These are phyloP conservation scores for Onychomys torridus DNA, from an alignment of 2,797 vertebrate genomes.

Conservation along the genomic window DNA sequence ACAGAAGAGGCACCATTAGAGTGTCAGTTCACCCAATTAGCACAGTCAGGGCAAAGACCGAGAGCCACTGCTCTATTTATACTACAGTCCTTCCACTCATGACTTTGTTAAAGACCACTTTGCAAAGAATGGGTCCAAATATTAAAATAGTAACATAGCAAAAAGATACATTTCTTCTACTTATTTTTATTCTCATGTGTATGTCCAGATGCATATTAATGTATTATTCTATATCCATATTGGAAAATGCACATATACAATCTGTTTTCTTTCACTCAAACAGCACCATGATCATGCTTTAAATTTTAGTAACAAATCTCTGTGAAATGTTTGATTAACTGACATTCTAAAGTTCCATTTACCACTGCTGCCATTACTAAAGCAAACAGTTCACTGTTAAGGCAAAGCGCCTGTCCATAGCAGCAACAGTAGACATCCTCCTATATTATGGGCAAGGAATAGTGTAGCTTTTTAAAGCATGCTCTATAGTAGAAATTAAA, in stretches of 20 bases:
- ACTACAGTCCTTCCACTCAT: background rate
- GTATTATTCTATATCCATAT: background rate
- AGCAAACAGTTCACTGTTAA: background rate
- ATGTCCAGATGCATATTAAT: background rate
- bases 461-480: background rate
- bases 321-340: constrained; percentile 10
- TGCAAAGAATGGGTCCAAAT: background rate
- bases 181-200: background rate
- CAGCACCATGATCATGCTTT: background rate
- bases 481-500: background rate
- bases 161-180: background rate
- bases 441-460: background rate
- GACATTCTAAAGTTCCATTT: background rate
- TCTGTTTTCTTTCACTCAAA: background rate
- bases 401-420: background rate
- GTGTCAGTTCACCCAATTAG: background rate
- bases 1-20: background rate
- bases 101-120: background rate
- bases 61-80: background rate
- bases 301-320: constrained; percentile 1
- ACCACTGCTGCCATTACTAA: background rate
- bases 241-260: background rate
- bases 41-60: background rate
- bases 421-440: background rate
- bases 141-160: background rate